Evolutionary conservation across 1,140 invertebrate genomes (phyloP).

Genomic region (Pseudomyrmex gracilis): DNA sequence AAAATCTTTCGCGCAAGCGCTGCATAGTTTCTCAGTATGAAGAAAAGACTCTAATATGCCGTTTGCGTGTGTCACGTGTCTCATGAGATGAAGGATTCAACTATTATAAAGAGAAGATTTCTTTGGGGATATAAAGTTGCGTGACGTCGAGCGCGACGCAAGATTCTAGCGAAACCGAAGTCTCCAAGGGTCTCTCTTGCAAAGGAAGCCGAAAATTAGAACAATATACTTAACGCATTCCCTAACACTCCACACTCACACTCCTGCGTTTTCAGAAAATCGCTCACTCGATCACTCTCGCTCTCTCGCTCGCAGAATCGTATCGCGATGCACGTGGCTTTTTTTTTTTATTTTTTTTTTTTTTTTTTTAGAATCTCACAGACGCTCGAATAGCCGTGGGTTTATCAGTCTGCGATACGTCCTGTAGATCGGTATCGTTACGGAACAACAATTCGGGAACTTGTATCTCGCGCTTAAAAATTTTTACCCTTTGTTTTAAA

Average conservation of each 20-base stretch:
- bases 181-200: conserved; percentile 11
- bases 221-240: background rate
- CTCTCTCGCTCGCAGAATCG: conserved; percentile 47
- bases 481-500: conserved; percentile 19
- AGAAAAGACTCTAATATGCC: too few relatives aligned
- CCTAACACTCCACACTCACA: conserved; percentile 5
- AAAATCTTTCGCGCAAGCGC: background rate
- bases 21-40: background rate
- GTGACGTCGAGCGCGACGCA: background rate
- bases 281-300: conserved; percentile 25
- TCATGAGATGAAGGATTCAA: conserved; percentile 9
- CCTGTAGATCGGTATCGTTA: conserved; percentile 50
- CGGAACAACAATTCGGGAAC: conserved; percentile 48
- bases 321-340: conserved; percentile 65
- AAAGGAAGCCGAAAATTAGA: conserved; percentile 51
- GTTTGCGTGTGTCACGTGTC: background rate
- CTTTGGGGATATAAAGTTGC: conserved; percentile 28
- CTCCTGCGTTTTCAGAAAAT: conserved; percentile 30
- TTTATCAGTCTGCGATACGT: conserved; percentile 77
- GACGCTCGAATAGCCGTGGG: conserved; percentile 66
- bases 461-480: conserved; percentile 64
- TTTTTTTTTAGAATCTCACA: conserved; percentile 41
- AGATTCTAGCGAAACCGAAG: conserved; percentile 36
- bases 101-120: background rate
- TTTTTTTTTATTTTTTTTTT: background rate